Percentiles rank a stretch among this genome's conserved stretches.
Conservation (phyloP, 2,888 invertebrate species). For the Orchesellides sinensis region DNA sequence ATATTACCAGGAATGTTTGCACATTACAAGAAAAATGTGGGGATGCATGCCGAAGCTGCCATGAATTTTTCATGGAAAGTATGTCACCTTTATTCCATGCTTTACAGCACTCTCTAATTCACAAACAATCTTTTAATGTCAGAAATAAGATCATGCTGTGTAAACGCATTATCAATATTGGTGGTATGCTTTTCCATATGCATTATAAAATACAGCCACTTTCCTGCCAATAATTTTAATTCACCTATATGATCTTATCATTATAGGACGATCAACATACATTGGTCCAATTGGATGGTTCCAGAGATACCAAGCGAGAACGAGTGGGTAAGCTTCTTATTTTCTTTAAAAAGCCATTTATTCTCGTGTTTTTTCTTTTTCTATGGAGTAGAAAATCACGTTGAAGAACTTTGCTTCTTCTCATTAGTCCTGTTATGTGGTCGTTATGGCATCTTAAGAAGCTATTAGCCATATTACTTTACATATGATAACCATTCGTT, state of each 20-base stretch:
- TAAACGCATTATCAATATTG: too few relatives aligned
- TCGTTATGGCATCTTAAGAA: too few relatives aligned
- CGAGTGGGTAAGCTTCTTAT: constrained; percentile 43
- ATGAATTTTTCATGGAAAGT: constrained; percentile 43
- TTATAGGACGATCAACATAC: constrained; percentile 62
- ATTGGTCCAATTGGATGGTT: constrained; percentile 70
- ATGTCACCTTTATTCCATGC: constrained; percentile 41
- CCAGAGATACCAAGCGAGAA: constrained; percentile 66
- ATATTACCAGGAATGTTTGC: too few relatives aligned
- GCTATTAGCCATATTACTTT: too few relatives aligned
- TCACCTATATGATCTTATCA: background rate
- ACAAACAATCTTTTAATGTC: constrained; percentile 34
- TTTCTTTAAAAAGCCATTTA: background rate
- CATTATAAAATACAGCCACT: too few relatives aligned
- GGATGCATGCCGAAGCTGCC: constrained; percentile 3
- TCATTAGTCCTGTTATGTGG: too few relatives aligned
- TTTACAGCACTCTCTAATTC: constrained; percentile 8
- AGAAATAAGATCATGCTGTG: too few relatives aligned
- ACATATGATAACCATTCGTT: too few relatives aligned
- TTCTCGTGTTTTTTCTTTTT: background rate
- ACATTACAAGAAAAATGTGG: background rate
- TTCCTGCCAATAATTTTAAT: constrained; percentile 52
- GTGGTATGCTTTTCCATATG: too few relatives aligned
- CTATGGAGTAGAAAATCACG: background rate
- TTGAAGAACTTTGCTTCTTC: too few relatives aligned